Evolutionary conservation across 2,113 vertebrate genomes (phyloP), one percentile per base, ranked within the genome.

Genomic region (Rousettus leschenaultii): DNA sequence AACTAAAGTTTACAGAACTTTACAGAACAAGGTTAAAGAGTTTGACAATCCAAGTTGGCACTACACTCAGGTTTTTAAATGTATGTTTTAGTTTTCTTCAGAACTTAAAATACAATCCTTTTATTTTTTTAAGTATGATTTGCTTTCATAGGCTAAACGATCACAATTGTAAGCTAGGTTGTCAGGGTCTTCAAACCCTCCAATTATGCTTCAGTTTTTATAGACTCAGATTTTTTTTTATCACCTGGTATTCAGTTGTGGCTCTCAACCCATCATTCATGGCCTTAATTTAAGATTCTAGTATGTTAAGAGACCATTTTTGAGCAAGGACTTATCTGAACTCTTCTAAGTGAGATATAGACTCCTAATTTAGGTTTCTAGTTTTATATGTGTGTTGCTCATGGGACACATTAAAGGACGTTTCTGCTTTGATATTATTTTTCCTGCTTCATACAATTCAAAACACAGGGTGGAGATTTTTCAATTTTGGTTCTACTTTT

Each of bases 401-500:
- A 74, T 51, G 45, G 87, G 70, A 93, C 75, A 95, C 86, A 95
- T 96, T 96, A 96, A 96, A 96, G 94, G 86, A 94, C 90, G 35
- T 94, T 91, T 97, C 83, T 96, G 77, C 96, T 97, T 97, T 98
- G 91, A 96, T 95, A 85, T 45, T 45, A 70, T 91, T 97, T 96
- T 97, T 95, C 88, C 75, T 97, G 94, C 91, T 95, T 95, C 65
- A 87, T 3, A 74, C 63, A 51, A 96, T 95, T 97, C 89, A 96
- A 97, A 98, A 97, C 96, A 97, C n/a, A 77, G 82, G 89, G 86
- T 91, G 35, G 96, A 91, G 95, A 94, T 84, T 96, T 97, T 96
- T 91, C 80, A 33, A 40, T 97, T 98, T 97, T 95, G 40, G 94
- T 97, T 97, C 51, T 97, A 95, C 92, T 96, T 97, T 96, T 96